Percentiles rank a stretch among this genome's conserved stretches.
Evolutionary conservation across 2,888 invertebrate species (phyloP).

Genomic region (Cordilura impudica): DNA sequence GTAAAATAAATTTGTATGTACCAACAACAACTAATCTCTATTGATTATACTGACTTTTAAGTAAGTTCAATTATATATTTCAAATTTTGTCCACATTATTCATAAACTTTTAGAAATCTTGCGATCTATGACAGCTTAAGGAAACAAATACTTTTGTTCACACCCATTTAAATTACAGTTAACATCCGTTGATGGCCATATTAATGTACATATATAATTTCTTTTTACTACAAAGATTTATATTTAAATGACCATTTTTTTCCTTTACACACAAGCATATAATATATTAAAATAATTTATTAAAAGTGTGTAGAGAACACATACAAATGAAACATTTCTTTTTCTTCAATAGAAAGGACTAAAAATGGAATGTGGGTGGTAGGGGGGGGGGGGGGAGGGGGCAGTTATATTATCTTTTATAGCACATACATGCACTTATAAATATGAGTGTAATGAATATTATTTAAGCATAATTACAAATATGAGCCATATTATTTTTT

Average conservation of each 20-base stretch:
- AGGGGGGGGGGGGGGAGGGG: too few species aligned
- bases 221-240: not conserved
- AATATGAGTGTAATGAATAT: constrained; percentile 40
- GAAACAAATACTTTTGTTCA: constrained; percentile 15
- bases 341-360: not conserved
- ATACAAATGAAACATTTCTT: constrained; percentile 6
- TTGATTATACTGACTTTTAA: too few species aligned
- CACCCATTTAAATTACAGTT: not conserved
- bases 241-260: not conserved
- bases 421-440: not conserved
- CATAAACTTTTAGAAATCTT: too few species aligned
- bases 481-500: constrained; percentile 24
- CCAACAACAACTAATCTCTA: too few species aligned
- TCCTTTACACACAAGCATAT: not conserved
- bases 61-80: too few species aligned
- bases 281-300: constrained; percentile 2
- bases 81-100: too few species aligned
- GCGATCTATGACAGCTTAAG: not conserved
- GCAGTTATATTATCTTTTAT: not conserved
- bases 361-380: not conserved
- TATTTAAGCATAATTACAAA: constrained; percentile 39
- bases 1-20: too few species aligned
- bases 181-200: not conserved
- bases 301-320: constrained; percentile 14
- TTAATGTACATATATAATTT: not conserved